phyloP scores from a whole-genome alignment of 2,888 invertebrate species.

The Diogma glabrata region DNA sequence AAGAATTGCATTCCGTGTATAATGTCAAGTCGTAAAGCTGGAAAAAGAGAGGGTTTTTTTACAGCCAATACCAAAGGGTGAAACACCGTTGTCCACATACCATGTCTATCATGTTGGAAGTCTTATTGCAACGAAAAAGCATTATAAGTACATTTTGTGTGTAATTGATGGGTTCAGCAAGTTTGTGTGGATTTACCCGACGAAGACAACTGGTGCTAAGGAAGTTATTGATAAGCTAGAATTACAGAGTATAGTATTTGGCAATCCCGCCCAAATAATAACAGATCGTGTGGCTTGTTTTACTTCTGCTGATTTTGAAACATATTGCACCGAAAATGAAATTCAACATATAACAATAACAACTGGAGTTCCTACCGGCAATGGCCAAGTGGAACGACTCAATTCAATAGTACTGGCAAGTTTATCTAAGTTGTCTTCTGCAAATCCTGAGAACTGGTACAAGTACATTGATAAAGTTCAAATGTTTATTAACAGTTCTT shows the following conservation, averaged over 20 bases:
- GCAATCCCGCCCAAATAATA: not conserved
- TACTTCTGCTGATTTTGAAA: too few species aligned
- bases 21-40: conserved; percentile 17
- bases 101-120: conserved; percentile 28
- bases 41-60: conserved; percentile 26
- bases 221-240: not conserved
- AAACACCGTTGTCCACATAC: too few species aligned
- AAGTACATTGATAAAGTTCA: conserved; percentile 20
- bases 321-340: too few species aligned
- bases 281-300: too few species aligned
- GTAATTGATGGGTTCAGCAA: not conserved
- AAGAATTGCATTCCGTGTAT: conserved; percentile 10
- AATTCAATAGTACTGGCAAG: not conserved
- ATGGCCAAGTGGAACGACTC: not conserved
- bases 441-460: conserved; percentile 24
- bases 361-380: not conserved
- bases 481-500: conserved; percentile 21
- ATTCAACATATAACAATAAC: not conserved
- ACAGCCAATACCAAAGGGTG: conserved; percentile 24
- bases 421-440: not conserved
- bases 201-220: not conserved
- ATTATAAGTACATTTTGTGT: conserved; percentile 19
- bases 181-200: not conserved
- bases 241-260: not conserved
- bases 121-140: conserved; percentile 21